A percentile compares a stretch with the other conserved stretches of the same genome.
Evolutionary conservation across 2,797 vertebrate species (phyloP).

Genomic region (Brachymystax lenok): DNA sequence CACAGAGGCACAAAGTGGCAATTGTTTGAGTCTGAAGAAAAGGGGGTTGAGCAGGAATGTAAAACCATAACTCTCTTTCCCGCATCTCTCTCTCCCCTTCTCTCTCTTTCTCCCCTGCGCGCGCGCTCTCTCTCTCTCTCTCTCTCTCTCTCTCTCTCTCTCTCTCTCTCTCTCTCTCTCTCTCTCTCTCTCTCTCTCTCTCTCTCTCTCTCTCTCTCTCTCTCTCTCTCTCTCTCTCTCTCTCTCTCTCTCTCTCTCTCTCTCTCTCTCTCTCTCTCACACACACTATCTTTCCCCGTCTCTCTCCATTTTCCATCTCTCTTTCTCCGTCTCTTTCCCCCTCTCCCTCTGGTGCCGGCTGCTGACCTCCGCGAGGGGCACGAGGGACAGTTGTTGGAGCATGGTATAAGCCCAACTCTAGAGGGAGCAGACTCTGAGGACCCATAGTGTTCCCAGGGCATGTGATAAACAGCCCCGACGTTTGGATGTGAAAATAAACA

Average conservation of each 20-base stretch:
- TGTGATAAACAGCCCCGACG: slow-evolving; percentile 9
- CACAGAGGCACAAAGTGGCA: slow-evolving; percentile 74
- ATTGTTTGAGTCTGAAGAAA: slow-evolving; percentile 78
- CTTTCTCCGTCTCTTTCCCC: slow-evolving; percentile 33
- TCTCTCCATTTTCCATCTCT: background rate
- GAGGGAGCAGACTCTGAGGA: slow-evolving; percentile 5
- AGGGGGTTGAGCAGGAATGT: slow-evolving; percentile 74
- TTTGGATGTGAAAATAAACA: slow-evolving; percentile 40
- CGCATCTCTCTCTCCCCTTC: slow-evolving; percentile 53
- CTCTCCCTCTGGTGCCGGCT: slow-evolving; percentile 7
- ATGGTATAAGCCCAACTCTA: background rate
- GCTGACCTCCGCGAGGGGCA: slow-evolving; percentile 31
- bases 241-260: slow-evolving; percentile 6
- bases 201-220: slow-evolving; percentile 27
- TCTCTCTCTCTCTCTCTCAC: background rate
- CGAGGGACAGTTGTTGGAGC: slow-evolving; percentile 13
- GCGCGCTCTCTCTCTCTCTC: background rate
- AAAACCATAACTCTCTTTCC: slow-evolving; percentile 48
- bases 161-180: slow-evolving; percentile 31
- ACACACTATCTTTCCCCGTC: slow-evolving; percentile 9
- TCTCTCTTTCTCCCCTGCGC: slow-evolving; percentile 28
- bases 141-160: background rate
- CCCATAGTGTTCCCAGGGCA: slow-evolving; percentile 3
- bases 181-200: background rate
- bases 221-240: slow-evolving; percentile 3